phyloP scores from a whole-genome alignment of 2,797 vertebrate species.

The Tokudaia tokunoshimensis region DNA sequence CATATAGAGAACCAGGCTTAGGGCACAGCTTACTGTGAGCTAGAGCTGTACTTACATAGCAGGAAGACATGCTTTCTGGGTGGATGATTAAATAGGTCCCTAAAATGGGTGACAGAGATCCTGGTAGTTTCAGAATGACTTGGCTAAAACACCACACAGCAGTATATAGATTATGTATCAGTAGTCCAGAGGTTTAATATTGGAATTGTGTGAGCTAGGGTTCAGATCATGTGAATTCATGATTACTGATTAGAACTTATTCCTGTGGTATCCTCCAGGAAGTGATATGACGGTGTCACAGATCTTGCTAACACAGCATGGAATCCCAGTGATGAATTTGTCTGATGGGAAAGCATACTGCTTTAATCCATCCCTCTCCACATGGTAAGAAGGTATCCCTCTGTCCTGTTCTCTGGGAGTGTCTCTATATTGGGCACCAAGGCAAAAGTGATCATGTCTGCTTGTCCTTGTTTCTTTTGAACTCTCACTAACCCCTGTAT shows the following conservation, averaged over 20 bases:
- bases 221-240: not conserved
- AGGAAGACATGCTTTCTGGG: not conserved
- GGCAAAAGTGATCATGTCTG: not conserved
- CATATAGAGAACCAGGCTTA: not conserved
- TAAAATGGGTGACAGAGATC: not conserved
- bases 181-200: not conserved
- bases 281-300: constrained; percentile 94
- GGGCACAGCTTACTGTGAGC: not conserved
- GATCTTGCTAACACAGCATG: constrained; percentile 97
- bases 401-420: not conserved
- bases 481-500: not conserved
- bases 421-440: not conserved
- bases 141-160: not conserved
- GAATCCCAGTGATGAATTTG: constrained; percentile 95
- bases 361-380: constrained; percentile 95
- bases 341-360: constrained; percentile 98
- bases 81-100: not conserved
- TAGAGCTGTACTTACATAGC: not conserved
- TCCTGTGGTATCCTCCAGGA: constrained; percentile 87
- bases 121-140: not conserved
- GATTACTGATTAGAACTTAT: constrained; percentile 47
- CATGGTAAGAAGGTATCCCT: constrained; percentile 91
- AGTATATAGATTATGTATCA: not conserved
- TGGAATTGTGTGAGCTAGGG: not conserved
- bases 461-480: not conserved